Evolutionary conservation across 1,140 invertebrate species (phyloP), one percentile per base, ranked within the genome.

Genomic region (Geopemphigus sp.): DNA sequence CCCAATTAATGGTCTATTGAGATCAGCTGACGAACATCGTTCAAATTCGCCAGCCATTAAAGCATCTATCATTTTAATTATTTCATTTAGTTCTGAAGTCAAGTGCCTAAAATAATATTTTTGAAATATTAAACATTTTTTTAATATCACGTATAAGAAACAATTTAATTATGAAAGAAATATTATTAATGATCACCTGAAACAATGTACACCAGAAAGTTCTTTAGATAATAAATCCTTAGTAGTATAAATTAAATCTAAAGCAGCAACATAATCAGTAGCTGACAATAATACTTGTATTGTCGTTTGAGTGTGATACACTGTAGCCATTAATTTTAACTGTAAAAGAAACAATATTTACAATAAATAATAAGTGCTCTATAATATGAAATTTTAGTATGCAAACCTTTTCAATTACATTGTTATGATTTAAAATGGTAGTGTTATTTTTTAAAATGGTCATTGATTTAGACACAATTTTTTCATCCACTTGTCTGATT

Each of bases 251-350:
- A 99, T 99, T 63, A 99, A 89, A 87, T 99, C 98, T 57, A 99
- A 87, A 1, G 98, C 97, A 45, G 95, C 96, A 50, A 98, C 96
- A 89, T 97, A 99, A 86, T 99, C 97, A 82, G 95, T 95, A 11
- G 95, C 96, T 76, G 96, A 96, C 22, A 99, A 87, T 15, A 99
- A 87, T 59, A 96, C 88, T 85, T 99, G 97, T 83, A 99, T 94
- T 84, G 95, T 98, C 5, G 95, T 94, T 86, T 99, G 98, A 64
- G 97, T 98, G 88, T 99, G 96, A 85, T 98, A 92, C 10, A 99
- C 95, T 1, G 95, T 97, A 39, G 93, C 90, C 92, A 98, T 98
- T 70, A 98, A 86, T 85, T 95, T 94, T 26, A 98, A 87, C 88
- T 96, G 61, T 54, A 82, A 82, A 45, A 39, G 3, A 39, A 39